Evolutionary conservation across 2,888 invertebrate species (phyloP).

Genomic region (Cephalotes varians): DNA sequence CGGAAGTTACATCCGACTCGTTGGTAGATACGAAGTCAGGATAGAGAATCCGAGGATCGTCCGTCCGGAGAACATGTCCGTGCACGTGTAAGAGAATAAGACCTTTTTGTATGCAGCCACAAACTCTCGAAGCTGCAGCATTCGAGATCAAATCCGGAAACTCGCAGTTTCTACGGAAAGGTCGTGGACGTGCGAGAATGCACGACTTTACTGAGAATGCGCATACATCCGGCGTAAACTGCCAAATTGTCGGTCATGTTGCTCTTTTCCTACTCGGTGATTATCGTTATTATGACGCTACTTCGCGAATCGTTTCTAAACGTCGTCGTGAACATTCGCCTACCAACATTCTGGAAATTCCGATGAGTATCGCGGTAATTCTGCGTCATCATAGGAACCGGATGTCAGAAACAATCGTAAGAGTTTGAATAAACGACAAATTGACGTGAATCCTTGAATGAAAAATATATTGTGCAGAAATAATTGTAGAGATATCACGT

Average conservation of each 20-base stretch:
- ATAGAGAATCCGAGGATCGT: conserved; percentile 11
- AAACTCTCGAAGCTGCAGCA: background rate
- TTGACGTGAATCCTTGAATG: background rate
- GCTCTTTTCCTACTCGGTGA: conserved; percentile 1
- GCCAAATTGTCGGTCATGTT: conserved; percentile 37
- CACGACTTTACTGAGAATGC: conserved; percentile 28
- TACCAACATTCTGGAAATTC: conserved; percentile 6
- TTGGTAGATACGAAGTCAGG: conserved; percentile 21
- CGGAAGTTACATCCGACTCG: conserved; percentile 41
- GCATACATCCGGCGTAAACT: conserved; percentile 47
- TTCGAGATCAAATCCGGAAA: conserved; percentile 14
- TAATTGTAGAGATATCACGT: background rate
- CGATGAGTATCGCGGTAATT: conserved; percentile 2
- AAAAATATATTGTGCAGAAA: background rate
- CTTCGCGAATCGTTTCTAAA: conserved; percentile 11
- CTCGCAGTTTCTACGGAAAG: conserved; percentile 10
- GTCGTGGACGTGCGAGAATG: conserved; percentile 53
- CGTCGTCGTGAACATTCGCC: background rate
- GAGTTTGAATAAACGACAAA: background rate
- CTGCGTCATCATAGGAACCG: background rate
- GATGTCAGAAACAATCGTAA: background rate
- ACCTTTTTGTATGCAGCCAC: conserved; percentile 41
- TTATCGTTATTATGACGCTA: conserved; percentile 11
- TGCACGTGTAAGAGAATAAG: background rate
- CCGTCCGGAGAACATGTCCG: background rate